Base-by-base conservation (phyloP, 2,888 invertebrate genomes). In the Plagodis dolabraria region DNA sequence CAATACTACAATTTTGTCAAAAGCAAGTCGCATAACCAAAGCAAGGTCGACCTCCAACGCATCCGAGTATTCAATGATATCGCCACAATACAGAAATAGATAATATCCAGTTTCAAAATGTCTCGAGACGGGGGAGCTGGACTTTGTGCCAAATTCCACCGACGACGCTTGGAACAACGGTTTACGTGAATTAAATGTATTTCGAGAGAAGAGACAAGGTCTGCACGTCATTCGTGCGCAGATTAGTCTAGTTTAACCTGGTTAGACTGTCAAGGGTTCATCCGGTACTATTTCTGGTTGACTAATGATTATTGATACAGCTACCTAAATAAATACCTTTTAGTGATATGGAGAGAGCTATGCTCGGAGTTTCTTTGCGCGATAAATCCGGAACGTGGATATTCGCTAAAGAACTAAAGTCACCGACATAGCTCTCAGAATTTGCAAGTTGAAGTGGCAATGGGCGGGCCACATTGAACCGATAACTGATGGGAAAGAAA, bases 91-190 rank as follows among this genome's bases (percentile, higher is more conserved):
- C 63, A 56, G 45, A 65, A 68, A 68, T 68, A 68, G 59, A 65
- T 51, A 57, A 64, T 79, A 77, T 82, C 79, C 79, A 79, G 77
- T 79, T 79, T 80, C 78, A 69, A 73, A 74, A 79, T 72, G 75
- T 82, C 77, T 75, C 47, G 47, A n/a, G 53, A 50, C 74, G 70
- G 63, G 68, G 70, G 70, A 55, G 48, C 1, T 43, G 43, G 4
- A 43, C 12, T 11, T 12, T 43, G 82, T 87, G 87, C 87, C 87
- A 87, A 87, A 81, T 79, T 70, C 70, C 70, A 64, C 52, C 53
- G 60, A 60, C 67, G 67, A 53, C 63, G 63, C 64, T 70, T 62
- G 65, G 10, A 40, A 40, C 63, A 63, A 36, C 64, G 56, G 68
- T 71, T 74, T 70, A 66, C 71, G 69, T 67, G 53, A 70, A 68